Percentiles rank a stretch among this genome's conserved stretches.
phyloP scores from a whole-genome alignment of 2,888 invertebrate genomes.

The Brachyopa scutellaris region DNA sequence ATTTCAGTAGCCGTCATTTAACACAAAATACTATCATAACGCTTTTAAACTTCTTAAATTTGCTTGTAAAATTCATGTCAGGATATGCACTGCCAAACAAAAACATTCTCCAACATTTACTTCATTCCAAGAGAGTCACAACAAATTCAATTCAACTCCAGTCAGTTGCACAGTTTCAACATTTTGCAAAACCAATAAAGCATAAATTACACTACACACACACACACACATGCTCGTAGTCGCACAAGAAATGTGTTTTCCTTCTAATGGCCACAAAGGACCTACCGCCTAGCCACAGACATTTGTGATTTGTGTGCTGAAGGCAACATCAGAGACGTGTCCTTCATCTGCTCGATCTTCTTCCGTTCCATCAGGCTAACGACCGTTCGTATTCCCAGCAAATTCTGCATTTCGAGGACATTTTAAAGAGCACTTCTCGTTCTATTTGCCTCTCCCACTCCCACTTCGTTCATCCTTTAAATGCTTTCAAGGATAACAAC shows the following conservation, averaged over 20 bases:
- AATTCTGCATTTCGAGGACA: constrained; percentile 34
- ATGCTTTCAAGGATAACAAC: constrained; percentile 60
- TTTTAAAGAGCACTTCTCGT: constrained; percentile 37
- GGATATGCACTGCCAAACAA: background rate
- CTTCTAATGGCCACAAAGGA: constrained; percentile 57
- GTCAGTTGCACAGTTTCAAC: constrained; percentile 68
- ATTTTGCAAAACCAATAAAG: constrained; percentile 70
- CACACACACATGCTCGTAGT: background rate
- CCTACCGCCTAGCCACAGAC: constrained; percentile 48
- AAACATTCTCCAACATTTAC: constrained; percentile 1
- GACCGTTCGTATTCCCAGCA: constrained; percentile 26
- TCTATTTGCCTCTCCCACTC: background rate
- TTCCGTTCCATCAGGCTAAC: constrained; percentile 53
- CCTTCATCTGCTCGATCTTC: constrained; percentile 34
- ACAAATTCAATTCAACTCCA: constrained; percentile 64
- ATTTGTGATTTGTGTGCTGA: constrained; percentile 68
- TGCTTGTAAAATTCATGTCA: background rate
- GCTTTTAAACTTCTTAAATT: too few species aligned
- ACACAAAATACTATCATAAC: too few species aligned
- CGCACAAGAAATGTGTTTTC: background rate
- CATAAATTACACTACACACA: constrained; percentile 57
- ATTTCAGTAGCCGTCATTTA: background rate
- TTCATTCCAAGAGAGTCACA: constrained; percentile 38
- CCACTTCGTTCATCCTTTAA: constrained; percentile 9
- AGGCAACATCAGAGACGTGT: constrained; percentile 57